These are phyloP conservation scores for Tetragonula clypearis DNA, from an alignment of 1,140 invertebrate species.

Conservation along the genomic window DNA sequence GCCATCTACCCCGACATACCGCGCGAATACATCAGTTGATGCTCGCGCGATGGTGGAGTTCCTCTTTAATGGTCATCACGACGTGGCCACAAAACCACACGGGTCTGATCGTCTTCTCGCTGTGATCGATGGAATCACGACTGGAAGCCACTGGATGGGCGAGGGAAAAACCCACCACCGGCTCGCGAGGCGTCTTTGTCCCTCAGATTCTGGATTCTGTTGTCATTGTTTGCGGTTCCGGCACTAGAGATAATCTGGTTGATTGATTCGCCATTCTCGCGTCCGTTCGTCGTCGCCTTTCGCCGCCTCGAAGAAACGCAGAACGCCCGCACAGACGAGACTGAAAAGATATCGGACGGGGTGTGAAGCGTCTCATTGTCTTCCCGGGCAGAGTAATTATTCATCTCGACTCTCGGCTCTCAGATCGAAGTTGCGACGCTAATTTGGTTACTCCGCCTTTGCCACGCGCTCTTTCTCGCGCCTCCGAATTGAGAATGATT, in stretches of 20 bases:
- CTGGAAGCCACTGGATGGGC: neutral
- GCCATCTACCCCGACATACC: conserved; percentile 74
- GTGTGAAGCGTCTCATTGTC: neutral
- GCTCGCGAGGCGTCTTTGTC: neutral
- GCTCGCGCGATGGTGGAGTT: conserved; percentile 74
- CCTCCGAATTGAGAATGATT: neutral
- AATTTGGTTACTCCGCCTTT: neutral
- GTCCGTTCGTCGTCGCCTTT: too few relatives aligned
- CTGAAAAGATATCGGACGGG: conserved; percentile 1
- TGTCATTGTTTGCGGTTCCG: neutral
- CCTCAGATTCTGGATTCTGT: neutral
- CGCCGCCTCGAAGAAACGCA: neutral
- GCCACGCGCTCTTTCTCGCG: too few relatives aligned
- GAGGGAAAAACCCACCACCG: neutral
- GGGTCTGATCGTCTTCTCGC: conserved; percentile 65
- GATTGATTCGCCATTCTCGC: neutral
- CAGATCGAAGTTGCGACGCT: neutral
- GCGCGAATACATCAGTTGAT: conserved; percentile 76
- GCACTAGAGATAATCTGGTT: neutral
- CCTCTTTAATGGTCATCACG: conserved; percentile 74
- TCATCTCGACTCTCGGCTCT: neutral
- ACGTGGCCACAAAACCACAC: conserved; percentile 68
- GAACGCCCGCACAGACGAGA: neutral
- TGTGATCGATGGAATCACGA: conserved; percentile 12
- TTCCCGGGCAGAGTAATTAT: neutral